Percentiles rank a stretch among this genome's conserved stretches.
These are phyloP conservation scores for Theretra japonica DNA, from an alignment of 2,888 invertebrate species.

Conservation along the genomic window DNA sequence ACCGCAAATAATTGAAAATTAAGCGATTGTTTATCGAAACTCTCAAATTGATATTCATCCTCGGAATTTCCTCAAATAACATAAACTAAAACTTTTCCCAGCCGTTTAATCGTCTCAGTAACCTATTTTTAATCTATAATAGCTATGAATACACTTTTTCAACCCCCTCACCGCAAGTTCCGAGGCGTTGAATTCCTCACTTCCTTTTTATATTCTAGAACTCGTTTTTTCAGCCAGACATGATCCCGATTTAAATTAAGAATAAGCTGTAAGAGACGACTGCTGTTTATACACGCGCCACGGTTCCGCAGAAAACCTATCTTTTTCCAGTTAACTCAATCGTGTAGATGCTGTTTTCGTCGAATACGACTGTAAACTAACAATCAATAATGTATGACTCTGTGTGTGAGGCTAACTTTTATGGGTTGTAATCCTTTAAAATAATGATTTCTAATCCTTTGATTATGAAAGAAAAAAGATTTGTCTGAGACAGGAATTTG, in stretches of 20 bases:
- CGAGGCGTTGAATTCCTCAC: constrained; percentile 31
- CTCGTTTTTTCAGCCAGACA: constrained; percentile 40
- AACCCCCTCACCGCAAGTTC: constrained; percentile 33
- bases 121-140: constrained; percentile 23
- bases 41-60: background rate
- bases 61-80: background rate
- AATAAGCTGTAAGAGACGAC: constrained; percentile 38
- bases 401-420: no score
- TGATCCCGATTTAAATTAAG: constrained; percentile 46
- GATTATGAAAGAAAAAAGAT: no score
- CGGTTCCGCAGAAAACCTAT: constrained; percentile 1
- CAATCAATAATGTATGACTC: no score
- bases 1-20: no score
- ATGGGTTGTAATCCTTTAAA: no score
- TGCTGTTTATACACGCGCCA: background rate
- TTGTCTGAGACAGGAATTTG: no score
- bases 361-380: background rate
- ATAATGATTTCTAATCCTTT: no score
- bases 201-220: constrained; percentile 38
- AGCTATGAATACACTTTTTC: constrained; percentile 21
- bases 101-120: background rate
- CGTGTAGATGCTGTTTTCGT: background rate
- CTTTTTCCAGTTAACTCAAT: background rate
- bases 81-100: background rate
- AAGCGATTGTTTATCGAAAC: no score